Evolutionary conservation across 2,113 vertebrate species (phyloP).

Genomic region (Conger conger): DNA sequence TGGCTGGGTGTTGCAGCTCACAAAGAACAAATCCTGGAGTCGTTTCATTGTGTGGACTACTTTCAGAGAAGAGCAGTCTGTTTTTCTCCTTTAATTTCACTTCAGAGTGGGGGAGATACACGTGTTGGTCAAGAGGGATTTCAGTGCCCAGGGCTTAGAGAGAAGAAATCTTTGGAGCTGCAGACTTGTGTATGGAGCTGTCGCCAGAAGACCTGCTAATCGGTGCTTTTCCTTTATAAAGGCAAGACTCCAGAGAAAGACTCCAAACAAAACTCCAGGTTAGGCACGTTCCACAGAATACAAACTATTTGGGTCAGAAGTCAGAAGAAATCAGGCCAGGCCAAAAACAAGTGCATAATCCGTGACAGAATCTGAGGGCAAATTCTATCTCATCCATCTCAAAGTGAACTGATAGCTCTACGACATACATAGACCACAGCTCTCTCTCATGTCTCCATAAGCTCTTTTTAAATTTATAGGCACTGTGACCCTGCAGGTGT

Average conservation of each 20-base stretch:
- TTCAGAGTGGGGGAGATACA: background rate
- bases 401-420: background rate
- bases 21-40: background rate
- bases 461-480: background rate
- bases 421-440: background rate
- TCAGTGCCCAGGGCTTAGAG: background rate
- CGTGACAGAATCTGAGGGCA: background rate
- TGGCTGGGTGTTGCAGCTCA: background rate
- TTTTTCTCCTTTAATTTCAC: background rate
- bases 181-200: background rate
- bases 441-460: background rate
- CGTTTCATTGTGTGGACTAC: background rate
- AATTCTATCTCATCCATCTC: background rate
- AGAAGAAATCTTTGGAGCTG: slow-evolving; percentile 2
- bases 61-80: slow-evolving; percentile 8
- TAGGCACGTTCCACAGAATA: background rate
- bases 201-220: background rate
- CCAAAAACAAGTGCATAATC: background rate
- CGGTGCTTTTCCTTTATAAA: background rate
- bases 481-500: background rate
- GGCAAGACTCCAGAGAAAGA: background rate
- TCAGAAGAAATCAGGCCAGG: background rate
- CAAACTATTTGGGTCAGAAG: background rate
- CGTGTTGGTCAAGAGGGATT: background rate
- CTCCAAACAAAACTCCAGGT: background rate